Evolutionary conservation across 1,140 invertebrate species (phyloP), one percentile per base, ranked within the genome.

Genomic region (Brachionus calyciflorus): DNA sequence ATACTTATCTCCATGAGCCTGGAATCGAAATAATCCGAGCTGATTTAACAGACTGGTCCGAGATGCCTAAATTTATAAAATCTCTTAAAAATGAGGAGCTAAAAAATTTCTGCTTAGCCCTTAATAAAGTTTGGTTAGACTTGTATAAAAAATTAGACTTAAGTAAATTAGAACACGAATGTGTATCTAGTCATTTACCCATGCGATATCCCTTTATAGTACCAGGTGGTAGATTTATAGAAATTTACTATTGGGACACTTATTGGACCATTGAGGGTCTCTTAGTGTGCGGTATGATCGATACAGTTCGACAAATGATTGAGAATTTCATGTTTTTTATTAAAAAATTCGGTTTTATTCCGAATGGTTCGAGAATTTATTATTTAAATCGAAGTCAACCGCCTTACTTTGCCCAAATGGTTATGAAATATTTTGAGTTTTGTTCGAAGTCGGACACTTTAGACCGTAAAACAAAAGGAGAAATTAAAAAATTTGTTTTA

Each of bases 231-330:
- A 85, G 94, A 63, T 97, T 96, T 83, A 81, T 86, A 48, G 89
- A 93, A 14, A 82, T 95, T 81, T 96, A 95, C 83, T 96, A 96
- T 82, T 96, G 93, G 93, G 93, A 96, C 81, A 92, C 92, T 0
- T 96, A 93, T 82, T 96, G 93, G 93, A 93, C 94, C 40, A 87
- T 95, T 48, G 89, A 91, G 77, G n/a, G n/a, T n/a, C n/a, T n/a
- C n/a, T n/a, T n/a, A n/a, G n/a, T n/a, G n/a, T n/a, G n/a, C n/a
- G n/a, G 92, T 81, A 95, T 95, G 92, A 81, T 83, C 1, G 79
- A 88, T 24, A 94, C 93, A 0, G 92, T 90, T 0, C 87, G 84
- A 65, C 91, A 91, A 3, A 94, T 94, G 91, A 51, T 79, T 26
- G 40, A 57, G 14, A 83, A 83, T 63, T 79, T 81, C 49, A 57